Evolutionary conservation across 1,140 invertebrate species (phyloP).

Genomic region (Ceratina australensis): DNA sequence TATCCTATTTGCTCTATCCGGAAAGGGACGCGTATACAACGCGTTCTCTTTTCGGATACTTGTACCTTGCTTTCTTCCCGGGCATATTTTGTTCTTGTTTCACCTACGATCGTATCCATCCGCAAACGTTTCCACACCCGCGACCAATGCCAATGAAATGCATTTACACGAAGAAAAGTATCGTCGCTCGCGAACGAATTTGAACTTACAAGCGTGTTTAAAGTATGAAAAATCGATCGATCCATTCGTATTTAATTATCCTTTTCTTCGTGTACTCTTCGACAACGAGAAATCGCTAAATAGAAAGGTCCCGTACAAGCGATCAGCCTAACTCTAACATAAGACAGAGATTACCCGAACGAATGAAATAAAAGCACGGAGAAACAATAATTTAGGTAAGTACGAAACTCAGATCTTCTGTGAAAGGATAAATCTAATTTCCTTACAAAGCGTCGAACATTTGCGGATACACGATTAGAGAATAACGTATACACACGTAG

Average conservation of each 20-base stretch:
- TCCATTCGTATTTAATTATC: conserved; percentile 1
- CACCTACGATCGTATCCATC: conserved; percentile 60
- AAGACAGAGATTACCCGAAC: conserved; percentile 22
- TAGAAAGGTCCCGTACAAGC: not conserved
- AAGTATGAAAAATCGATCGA: not conserved
- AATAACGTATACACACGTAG: conserved; percentile 63
- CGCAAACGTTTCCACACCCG: conserved; percentile 47
- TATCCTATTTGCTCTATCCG: conserved; percentile 39
- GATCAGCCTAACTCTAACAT: conserved; percentile 2
- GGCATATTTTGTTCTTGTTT: conserved; percentile 55
- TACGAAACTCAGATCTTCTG: not conserved
- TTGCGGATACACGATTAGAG: conserved; percentile 55
- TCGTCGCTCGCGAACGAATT: not conserved
- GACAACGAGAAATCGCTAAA: conserved; percentile 19
- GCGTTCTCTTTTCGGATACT: conserved; percentile 27
- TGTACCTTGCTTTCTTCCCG: conserved; percentile 64
- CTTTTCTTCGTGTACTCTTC: conserved; percentile 28
- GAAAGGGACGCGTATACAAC: conserved; percentile 11
- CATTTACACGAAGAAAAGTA: conserved; percentile 1
- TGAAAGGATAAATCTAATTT: not conserved
- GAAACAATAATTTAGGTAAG: not conserved
- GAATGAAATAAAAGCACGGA: not conserved
- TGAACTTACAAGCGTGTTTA: not conserved
- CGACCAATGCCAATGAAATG: not conserved
- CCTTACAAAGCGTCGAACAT: conserved; percentile 43